Percentiles rank a stretch among this genome's conserved stretches.
These are phyloP conservation scores for Gastrophryne carolinensis DNA, from an alignment of 2,797 vertebrate genomes.

Conservation along the genomic window DNA sequence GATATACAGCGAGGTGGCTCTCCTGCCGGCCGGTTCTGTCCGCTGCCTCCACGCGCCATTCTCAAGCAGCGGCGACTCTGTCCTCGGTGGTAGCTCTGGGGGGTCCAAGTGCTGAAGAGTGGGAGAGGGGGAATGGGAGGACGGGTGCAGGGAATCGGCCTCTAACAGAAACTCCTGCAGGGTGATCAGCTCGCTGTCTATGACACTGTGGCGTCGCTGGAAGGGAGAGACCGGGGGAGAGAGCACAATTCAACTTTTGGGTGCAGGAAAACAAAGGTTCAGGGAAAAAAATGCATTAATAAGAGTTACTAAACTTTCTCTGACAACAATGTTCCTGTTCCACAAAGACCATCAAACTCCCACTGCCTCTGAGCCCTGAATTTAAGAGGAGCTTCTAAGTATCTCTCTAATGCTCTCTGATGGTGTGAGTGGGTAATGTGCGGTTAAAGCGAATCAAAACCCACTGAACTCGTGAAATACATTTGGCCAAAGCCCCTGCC, in stretches of 20 bases:
- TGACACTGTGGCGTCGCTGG: conserved; percentile 53
- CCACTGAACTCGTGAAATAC: too few relatives aligned
- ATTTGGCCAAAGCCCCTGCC: too few relatives aligned
- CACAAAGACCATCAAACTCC: too few relatives aligned
- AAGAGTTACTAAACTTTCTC: too few relatives aligned
- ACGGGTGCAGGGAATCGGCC: conserved; percentile 55
- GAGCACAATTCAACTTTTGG: not conserved
- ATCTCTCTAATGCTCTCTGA: too few relatives aligned
- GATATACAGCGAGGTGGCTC: conserved; percentile 58
- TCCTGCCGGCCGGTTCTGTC: conserved; percentile 57
- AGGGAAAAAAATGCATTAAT: too few relatives aligned
- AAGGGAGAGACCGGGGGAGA: conserved; percentile 55
- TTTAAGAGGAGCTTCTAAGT: too few relatives aligned
- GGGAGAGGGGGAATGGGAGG: conserved; percentile 53
- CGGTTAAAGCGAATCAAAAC: too few relatives aligned
- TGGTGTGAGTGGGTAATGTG: too few relatives aligned
- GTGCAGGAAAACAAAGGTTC: not conserved
- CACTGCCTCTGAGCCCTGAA: too few relatives aligned
- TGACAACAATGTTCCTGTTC: too few relatives aligned
- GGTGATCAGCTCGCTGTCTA: conserved; percentile 54
- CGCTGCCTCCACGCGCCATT: conserved; percentile 48
- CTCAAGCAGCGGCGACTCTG: conserved; percentile 48
- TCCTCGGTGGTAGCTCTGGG: conserved; percentile 47
- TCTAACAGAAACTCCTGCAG: conserved; percentile 60
- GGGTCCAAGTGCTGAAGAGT: conserved; percentile 49